Percentiles rank a stretch among this genome's conserved stretches.
Evolutionary conservation across 2,113 vertebrate genomes (phyloP).

Genomic region (Daboia siamensis): DNA sequence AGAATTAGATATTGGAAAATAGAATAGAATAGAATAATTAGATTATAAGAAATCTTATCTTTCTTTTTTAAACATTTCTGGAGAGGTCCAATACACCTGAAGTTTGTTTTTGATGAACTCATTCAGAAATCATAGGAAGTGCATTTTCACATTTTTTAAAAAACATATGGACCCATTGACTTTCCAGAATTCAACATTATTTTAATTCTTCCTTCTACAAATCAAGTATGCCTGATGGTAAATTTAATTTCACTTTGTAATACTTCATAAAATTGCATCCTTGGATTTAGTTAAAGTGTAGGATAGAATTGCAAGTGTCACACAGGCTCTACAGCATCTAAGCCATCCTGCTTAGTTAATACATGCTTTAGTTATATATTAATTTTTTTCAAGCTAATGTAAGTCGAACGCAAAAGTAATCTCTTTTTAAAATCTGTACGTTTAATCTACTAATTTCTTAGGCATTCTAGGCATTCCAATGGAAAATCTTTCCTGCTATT

Average conservation of each 20-base stretch:
- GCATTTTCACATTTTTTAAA: neutral
- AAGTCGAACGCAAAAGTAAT: neutral
- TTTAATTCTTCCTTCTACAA: neutral
- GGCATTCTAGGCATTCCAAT: neutral
- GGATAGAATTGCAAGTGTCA: neutral
- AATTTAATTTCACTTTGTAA: neutral
- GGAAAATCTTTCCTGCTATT: neutral
- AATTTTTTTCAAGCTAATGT: neutral
- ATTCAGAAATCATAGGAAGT: neutral
- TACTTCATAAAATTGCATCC: neutral
- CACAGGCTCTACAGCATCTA: neutral
- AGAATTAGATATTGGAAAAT: too few species aligned
- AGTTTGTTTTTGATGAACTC: neutral
- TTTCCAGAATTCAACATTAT: neutral
- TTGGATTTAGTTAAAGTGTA: neutral
- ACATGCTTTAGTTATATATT: neutral
- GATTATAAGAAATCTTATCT: neutral
- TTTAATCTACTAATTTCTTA: neutral
- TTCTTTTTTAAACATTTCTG: neutral
- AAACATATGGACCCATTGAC: neutral
- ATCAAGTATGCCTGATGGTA: neutral
- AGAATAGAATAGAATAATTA: too few species aligned
- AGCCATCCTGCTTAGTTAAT: neutral
- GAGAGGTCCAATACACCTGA: neutral
- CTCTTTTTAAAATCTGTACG: neutral